These are phyloP conservation scores for Drosophila atripex DNA, from an alignment of 2,888 invertebrate species.

Conservation along the genomic window DNA sequence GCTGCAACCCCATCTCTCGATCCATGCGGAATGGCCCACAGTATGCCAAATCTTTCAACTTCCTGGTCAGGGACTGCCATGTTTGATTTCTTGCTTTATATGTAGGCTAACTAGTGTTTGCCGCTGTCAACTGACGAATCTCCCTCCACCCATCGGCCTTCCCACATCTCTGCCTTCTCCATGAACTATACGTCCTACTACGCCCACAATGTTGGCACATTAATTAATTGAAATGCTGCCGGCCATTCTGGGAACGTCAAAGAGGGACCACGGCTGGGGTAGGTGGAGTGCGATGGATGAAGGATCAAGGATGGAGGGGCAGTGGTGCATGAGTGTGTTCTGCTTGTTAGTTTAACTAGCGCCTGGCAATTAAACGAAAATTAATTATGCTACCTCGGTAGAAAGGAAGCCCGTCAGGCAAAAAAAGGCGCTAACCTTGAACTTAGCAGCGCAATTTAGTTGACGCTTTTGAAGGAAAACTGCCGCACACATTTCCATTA, in stretches of 20 bases:
- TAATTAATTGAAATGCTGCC: constrained; percentile 77
- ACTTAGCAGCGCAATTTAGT: constrained; percentile 52
- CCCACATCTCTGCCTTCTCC: constrained; percentile 4
- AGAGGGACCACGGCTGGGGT: too few relatives aligned
- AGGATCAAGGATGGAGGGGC: background rate
- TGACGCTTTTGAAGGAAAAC: constrained; percentile 14
- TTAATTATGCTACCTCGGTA: constrained; percentile 70
- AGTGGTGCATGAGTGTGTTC: constrained; percentile 54
- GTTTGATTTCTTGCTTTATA: constrained; percentile 74
- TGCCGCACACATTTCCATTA: background rate
- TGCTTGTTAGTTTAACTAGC: constrained; percentile 78
- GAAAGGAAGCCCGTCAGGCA: constrained; percentile 39
- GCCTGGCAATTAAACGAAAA: constrained; percentile 74
- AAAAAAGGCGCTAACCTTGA: constrained; percentile 64
- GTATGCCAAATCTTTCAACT: constrained; percentile 34
- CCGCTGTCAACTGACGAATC: constrained; percentile 61
- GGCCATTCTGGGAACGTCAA: constrained; percentile 43
- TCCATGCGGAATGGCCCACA: constrained; percentile 6
- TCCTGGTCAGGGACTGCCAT: constrained; percentile 62
- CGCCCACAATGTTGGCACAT: constrained; percentile 76
- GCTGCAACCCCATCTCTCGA: constrained; percentile 13
- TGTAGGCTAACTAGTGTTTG: constrained; percentile 72
- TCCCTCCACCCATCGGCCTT: background rate
- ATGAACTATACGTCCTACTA: constrained; percentile 16
- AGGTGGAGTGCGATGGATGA: too few relatives aligned